A percentile compares a stretch with the other conserved stretches of the same genome.
These are phyloP conservation scores for Zoanthus sociatus DNA, from an alignment of 92 coral and sea anemone genomes.

Conservation along the genomic window DNA sequence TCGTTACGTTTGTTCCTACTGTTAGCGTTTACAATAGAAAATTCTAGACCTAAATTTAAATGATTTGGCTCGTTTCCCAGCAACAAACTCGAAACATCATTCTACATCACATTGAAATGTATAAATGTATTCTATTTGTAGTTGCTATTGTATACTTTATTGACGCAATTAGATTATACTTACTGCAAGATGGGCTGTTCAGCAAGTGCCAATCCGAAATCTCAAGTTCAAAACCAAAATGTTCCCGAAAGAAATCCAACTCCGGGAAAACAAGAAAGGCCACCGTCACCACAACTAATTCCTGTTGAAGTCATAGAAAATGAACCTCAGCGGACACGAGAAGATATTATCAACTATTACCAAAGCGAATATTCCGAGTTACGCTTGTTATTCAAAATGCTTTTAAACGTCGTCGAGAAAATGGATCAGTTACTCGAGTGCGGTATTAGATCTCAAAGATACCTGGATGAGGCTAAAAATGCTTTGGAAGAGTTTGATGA, in stretches of 20 bases:
- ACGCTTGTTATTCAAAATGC: slow-evolving; percentile 5
- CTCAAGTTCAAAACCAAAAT: neutral
- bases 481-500: slow-evolving; percentile 37
- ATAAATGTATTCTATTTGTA: too few species aligned
- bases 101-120: too few species aligned
- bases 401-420: slow-evolving; percentile 14
- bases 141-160: too few species aligned
- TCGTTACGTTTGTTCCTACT: too few species aligned
- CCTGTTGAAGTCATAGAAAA: neutral
- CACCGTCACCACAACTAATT: neutral
- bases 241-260: neutral
- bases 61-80: too few species aligned
- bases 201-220: neutral
- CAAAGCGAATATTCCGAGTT: slow-evolving; percentile 23
- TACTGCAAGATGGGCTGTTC: slow-evolving; percentile 9
- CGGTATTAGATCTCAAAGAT: slow-evolving; percentile 3
- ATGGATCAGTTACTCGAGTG: neutral
- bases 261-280: neutral
- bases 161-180: too few species aligned
- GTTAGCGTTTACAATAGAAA: too few species aligned
- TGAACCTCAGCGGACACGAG: slow-evolving; percentile 13
- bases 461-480: slow-evolving; percentile 21
- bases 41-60: too few species aligned
- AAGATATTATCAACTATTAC: slow-evolving; percentile 25
- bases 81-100: too few species aligned